Base-by-base conservation (phyloP, 92 coral and sea anemone species). In the Epizoanthus stellaris region DNA sequence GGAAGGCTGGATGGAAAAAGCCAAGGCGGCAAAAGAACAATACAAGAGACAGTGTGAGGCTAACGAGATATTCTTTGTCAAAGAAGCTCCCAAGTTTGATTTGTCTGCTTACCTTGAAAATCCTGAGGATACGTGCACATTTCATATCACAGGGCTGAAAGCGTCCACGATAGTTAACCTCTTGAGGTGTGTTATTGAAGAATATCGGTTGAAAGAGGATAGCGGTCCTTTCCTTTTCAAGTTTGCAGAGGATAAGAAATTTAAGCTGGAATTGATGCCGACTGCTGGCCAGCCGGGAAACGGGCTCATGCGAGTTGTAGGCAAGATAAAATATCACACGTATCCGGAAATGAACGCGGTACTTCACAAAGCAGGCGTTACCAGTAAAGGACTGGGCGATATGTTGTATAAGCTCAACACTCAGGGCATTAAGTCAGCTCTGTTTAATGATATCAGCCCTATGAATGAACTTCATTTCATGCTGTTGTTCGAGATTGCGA, bases 391-490 rank as follows among this genome's bases (percentile, higher is more conserved):
- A 3, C 86, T 94, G 56, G 98, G 98, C n/a, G 91, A 92, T 17
- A 91, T 94, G 98, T 70, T 90, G 6, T 81, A 80, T 30, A 94
- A 94, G 63, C 87, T 94, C 5, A 94, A 94, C 84, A 91, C 93
- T 0, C 81, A 81, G 70, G 98, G 98, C 2, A 88, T 94, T 67
- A 91, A 87, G 75, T 91, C 98, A 12, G 98, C 98, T 12, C 75
- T 94, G 61, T 89, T 86, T 70, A 94, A 94, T 60, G 91, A 93
- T 45, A 91, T 94, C 36, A 94, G 98, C 56, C 98, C 98, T 40
- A 91, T 94, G 85, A 94, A 94, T 42, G 98, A 91, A 87, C 92
- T 94, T 1, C 98, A 94, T 61, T 94, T 94, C 79, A 91, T 94
- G 95, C 71, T 91, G 64, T 84, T 94, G 42, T 94, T 89, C 61